These are phyloP conservation scores for Hypomecis atomaria DNA, from an alignment of 2,888 invertebrate genomes.

Conservation along the genomic window DNA sequence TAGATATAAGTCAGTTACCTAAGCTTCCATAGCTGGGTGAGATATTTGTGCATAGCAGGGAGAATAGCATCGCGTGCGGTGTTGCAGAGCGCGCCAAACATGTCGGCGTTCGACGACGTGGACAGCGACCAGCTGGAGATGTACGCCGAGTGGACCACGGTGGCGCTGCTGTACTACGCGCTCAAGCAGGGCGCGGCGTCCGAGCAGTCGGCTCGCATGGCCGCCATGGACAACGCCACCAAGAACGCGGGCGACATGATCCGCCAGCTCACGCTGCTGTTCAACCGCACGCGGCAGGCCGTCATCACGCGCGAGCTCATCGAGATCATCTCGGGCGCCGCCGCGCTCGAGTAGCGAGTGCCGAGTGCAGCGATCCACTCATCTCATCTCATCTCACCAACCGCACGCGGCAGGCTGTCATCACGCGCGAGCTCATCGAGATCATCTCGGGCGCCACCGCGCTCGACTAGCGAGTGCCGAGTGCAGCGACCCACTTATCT, in stretches of 20 bases:
- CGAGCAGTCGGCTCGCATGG: conserved; percentile 92
- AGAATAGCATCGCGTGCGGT: neutral
- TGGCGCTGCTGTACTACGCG: conserved; percentile 88
- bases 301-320: conserved; percentile 95
- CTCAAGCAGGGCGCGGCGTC: conserved; percentile 91
- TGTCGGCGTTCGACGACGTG: conserved; percentile 88
- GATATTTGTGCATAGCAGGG: neutral
- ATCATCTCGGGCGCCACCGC: conserved; percentile 96
- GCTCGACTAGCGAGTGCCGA: conserved; percentile 69
- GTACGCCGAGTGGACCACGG: conserved; percentile 90
- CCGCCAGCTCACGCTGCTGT: conserved; percentile 88
- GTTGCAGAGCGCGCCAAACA: conserved; percentile 84
- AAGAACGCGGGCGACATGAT: conserved; percentile 94
- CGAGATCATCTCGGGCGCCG: conserved; percentile 96
- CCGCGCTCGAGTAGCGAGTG: conserved; percentile 84
- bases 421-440: conserved; percentile 95
- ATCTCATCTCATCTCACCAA: neutral
- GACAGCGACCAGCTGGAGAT: conserved; percentile 87
- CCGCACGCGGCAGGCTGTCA: conserved; percentile 90
- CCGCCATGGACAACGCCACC: conserved; percentile 93
- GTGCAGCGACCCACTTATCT: neutral
- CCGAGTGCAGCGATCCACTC: neutral
- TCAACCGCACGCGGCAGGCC: conserved; percentile 91
- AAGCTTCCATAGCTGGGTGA: neutral
- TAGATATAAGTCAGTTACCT: too few relatives aligned